Evolutionary conservation across 2,797 vertebrate species (phyloP), one percentile per base, ranked within the genome.

Genomic region (Phoxinus dragarum): DNA sequence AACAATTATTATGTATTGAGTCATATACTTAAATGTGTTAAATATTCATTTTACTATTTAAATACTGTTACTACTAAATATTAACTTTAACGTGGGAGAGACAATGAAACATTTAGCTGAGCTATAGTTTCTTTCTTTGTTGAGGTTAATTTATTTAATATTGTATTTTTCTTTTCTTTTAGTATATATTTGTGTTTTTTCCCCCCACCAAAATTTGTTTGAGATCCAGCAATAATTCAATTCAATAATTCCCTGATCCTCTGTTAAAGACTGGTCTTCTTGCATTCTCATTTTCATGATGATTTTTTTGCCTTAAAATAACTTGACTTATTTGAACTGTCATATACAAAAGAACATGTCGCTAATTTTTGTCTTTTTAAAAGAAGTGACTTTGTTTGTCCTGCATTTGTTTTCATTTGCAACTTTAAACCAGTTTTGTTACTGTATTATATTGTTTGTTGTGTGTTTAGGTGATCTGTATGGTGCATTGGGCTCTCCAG

Each of bases 401-500:
- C 5, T 23, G 17, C 31, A 54, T 54, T 75, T 75, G 42, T 9
- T 38, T n/a, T 52, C 21, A 34, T 47, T 21, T 67, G 27, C 21
- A 54, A 23, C 34, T 42, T 5, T 71, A 56, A 27, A 59, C 36
- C 5, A 44, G 36, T 17, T 27, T 74, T 0, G 52, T 34, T 54
- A 49, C 11, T 71, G 17, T 79, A 61, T 69, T 75, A 27, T 80
- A 19, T 23, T 80, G 27, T 82, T 74, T 81, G 17, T 78, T 27
- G 36, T 31, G 23, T 67, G 59, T 71, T 79, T 5, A 97, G 96
- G 97, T 71, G 96, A 97, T 86, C 94, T 97, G 9, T 97, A 97
- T 0, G 97, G 96, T 84, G 96, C 96, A 34, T 93, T 97, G 81
- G 97, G 97, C 83, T 96, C 95, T 78, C 96, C 97, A 0, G 95